A percentile compares a stretch with the other conserved stretches of the same genome.
These are phyloP conservation scores for Uropetala carovei DNA, from an alignment of 2,888 invertebrate genomes.

Conservation along the genomic window DNA sequence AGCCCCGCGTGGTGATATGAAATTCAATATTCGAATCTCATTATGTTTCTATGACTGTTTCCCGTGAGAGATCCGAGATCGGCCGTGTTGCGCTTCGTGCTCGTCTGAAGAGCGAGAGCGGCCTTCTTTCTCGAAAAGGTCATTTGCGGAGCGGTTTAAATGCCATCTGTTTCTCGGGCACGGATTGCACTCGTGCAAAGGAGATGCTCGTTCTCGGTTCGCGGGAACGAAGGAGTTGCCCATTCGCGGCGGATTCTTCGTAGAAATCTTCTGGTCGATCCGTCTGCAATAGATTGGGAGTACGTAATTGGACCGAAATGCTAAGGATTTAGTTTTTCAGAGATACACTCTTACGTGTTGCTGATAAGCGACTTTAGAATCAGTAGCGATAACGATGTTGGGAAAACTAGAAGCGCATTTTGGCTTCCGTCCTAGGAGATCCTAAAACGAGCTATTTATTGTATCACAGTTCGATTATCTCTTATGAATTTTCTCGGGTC, in stretches of 20 bases:
- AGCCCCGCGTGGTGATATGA: neutral
- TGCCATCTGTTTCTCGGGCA: neutral
- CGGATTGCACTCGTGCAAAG: neutral
- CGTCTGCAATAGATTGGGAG: no score
- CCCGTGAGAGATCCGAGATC: neutral
- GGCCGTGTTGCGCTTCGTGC: neutral
- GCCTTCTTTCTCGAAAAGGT: neutral
- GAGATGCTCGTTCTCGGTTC: neutral
- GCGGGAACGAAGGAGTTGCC: neutral
- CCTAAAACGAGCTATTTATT: no score
- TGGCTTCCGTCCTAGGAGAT: no score
- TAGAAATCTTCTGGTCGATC: neutral
- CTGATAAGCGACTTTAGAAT: no score
- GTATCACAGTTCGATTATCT: no score
- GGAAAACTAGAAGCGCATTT: no score
- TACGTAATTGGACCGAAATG: no score
- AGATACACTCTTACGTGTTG: no score
- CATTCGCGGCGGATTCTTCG: neutral
- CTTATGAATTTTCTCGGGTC: no score
- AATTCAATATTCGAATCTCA: conserved; percentile 27
- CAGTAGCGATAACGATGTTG: no score
- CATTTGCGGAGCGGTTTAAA: neutral
- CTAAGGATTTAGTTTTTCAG: no score
- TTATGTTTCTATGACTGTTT: neutral
- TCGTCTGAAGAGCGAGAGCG: neutral